Conservation (phyloP, 2,888 invertebrate species). For the Lathronympha strigana region DNA sequence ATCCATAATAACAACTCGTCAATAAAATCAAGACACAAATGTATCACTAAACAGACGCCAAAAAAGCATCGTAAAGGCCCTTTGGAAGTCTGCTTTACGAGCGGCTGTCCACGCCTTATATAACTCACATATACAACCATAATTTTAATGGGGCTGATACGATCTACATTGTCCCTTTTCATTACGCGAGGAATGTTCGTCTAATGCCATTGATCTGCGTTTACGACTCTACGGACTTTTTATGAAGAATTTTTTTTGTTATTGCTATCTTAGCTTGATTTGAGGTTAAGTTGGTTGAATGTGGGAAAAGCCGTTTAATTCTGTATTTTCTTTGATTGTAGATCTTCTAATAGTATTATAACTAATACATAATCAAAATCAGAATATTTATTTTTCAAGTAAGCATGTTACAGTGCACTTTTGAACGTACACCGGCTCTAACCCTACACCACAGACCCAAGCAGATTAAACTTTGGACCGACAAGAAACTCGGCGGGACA, state of each 20-base stretch:
- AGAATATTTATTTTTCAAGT: too few species aligned
- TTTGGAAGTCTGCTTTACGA: constrained; percentile 40
- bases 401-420: too few species aligned
- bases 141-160: constrained; percentile 39
- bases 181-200: constrained; percentile 41
- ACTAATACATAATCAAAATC: too few species aligned
- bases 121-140: constrained; percentile 31
- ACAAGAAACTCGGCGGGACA: too few species aligned
- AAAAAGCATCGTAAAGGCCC: constrained; percentile 21
- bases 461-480: too few species aligned
- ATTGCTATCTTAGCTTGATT: constrained; percentile 9
- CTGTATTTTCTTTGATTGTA: too few species aligned
- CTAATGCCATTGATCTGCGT: constrained; percentile 30
- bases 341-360: too few species aligned
- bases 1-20: not conserved
- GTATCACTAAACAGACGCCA: constrained; percentile 2
- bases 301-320: not conserved
- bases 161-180: constrained; percentile 40
- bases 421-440: too few species aligned
- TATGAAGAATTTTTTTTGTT: constrained; percentile 36
- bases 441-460: too few species aligned
- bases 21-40: constrained; percentile 8
- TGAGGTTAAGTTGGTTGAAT: not conserved
- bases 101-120: constrained; percentile 29
- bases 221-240: constrained; percentile 31